A percentile compares a stretch with the other conserved stretches of the same genome.
These are phyloP conservation scores for Thalassarche chlororhynchos DNA, from an alignment of 2,113 vertebrate genomes.

Conservation along the genomic window DNA sequence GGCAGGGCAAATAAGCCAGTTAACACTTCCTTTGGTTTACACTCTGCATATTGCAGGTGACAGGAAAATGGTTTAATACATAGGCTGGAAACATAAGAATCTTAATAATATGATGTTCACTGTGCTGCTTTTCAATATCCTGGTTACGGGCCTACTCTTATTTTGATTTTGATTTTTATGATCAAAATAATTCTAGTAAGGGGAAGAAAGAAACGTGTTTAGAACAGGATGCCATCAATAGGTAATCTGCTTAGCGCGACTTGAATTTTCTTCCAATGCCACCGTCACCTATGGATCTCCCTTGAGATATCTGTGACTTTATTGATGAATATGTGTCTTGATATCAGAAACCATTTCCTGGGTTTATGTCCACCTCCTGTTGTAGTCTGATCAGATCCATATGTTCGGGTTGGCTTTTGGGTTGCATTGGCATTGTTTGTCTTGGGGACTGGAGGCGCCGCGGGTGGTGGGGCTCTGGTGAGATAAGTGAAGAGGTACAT, in stretches of 20 bases:
- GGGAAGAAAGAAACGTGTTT: background rate
- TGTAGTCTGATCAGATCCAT: too few relatives aligned
- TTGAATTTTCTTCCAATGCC: background rate
- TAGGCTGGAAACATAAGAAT: background rate
- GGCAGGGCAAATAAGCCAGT: background rate
- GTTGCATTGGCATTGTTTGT: too few relatives aligned
- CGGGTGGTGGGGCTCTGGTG: too few relatives aligned
- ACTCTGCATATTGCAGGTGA: background rate
- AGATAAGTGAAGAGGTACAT: too few relatives aligned
- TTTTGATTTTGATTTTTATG: background rate
- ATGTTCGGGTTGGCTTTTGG: too few relatives aligned
- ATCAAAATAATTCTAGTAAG: background rate
- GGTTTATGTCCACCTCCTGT: background rate
- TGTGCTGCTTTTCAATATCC: background rate
- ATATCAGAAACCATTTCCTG: background rate
- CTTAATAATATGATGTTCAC: background rate
- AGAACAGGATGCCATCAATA: background rate
- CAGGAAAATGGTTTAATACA: background rate
- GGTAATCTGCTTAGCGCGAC: background rate
- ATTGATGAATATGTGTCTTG: background rate
- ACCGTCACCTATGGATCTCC: background rate
- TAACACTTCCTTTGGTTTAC: background rate
- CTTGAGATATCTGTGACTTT: background rate
- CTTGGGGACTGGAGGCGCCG: too few relatives aligned
- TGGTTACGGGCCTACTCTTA: background rate